Conservation (phyloP, 2,797 vertebrate species). For the Fundulus diaphanus region DNA sequence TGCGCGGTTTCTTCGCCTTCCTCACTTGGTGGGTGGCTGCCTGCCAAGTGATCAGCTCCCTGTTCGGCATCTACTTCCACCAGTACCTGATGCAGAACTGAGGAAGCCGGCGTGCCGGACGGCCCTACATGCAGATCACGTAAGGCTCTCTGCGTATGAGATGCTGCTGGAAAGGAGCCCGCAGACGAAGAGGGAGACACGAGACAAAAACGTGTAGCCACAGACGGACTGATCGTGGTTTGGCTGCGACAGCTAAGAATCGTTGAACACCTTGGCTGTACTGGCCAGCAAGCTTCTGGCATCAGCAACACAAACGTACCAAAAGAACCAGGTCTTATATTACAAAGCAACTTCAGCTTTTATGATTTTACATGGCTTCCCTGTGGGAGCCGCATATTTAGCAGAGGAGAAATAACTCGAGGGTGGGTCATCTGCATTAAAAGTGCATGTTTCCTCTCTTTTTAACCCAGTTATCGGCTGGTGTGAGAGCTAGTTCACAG, state of each 20-base stretch:
- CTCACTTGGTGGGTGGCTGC: slow-evolving; percentile 94
- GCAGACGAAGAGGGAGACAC: slow-evolving; percentile 8
- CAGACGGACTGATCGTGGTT: slow-evolving; percentile 17
- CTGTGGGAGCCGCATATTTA: not conserved
- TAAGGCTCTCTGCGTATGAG: slow-evolving; percentile 15
- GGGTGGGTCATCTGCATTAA: not conserved
- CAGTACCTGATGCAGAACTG: slow-evolving; percentile 87
- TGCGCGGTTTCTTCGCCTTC: slow-evolving; percentile 90
- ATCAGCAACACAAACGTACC: slow-evolving; percentile 20
- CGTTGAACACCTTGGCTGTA: slow-evolving; percentile 14
- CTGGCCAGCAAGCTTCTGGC: slow-evolving; percentile 53
- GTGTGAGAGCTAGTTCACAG: not conserved
- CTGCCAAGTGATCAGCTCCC: slow-evolving; percentile 92
- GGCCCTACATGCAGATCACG: slow-evolving; percentile 11
- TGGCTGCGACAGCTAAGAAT: slow-evolving; percentile 5
- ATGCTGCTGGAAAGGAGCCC: slow-evolving; percentile 9
- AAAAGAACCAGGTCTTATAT: slow-evolving; percentile 17
- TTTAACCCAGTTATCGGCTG: not conserved
- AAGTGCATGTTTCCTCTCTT: not conserved
- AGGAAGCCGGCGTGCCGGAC: not conserved
- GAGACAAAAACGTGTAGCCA: slow-evolving; percentile 19
- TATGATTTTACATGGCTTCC: not conserved
- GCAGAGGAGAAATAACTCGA: not conserved
- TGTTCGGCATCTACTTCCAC: slow-evolving; percentile 96
- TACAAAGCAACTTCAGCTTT: slow-evolving; percentile 6